Base-by-base conservation (phyloP, 2,113 vertebrate genomes). In the Phocoena phocoena region DNA sequence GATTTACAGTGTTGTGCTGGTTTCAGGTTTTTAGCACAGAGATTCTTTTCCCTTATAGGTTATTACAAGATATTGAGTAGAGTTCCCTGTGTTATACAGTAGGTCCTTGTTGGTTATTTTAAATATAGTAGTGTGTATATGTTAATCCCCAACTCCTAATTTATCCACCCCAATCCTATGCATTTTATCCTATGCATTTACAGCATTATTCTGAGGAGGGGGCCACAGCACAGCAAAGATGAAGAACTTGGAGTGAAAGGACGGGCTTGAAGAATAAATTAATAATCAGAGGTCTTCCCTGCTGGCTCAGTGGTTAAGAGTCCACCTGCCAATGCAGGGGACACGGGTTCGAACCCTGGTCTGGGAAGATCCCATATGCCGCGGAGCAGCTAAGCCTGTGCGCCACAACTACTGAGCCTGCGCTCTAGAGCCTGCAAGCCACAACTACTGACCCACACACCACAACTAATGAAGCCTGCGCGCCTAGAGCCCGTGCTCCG, bases 231-330 rank as follows among this genome's bases (percentile, higher is more conserved):
- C 63, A 87, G 86, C 93, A 79, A 81, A 84, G 82, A 90, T 91
- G 95, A 97, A 94, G 47, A 76, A 68, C 83, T 85, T 26, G 11
- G 55, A 77, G 44, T 18, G 84, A 88, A 92, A 90, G 11, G 60
- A 60, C 47, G 38, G 6, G 36, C 86, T 70, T 38, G 77, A 86
- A 90, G 68, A 92, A 93, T 88, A 96, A 91, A 93, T 93, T 68
- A 94, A 93, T 94, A 93, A 93, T 93, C 81, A 92, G 68, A 80
- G 90, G 71, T 6, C 53, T 53, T 53, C 53, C 53, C 53, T 53
- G 53, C 53, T 53, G 53, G 5, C 53, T 17, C 53, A 6, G 53
- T 18, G 53, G 53, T 53, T 53, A 18, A 53, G 53, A 6, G 5
- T 53, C 15, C 5, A 0, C 53, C 53, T 53, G 53, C 15, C 53